Base-by-base conservation (phyloP, 2,888 invertebrate species). In the Drosophila mercatorum region DNA sequence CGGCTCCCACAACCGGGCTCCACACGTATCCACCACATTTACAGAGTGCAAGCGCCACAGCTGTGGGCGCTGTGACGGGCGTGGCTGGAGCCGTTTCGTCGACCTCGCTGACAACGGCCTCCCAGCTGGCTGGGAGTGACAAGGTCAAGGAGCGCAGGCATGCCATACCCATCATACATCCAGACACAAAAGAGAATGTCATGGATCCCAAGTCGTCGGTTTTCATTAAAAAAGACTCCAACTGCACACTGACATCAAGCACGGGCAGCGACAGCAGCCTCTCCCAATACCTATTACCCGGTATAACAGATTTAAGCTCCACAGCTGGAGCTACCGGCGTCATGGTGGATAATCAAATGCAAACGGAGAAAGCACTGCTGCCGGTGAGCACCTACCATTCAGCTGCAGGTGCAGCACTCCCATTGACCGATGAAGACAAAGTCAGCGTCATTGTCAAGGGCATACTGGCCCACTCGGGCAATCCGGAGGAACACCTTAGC, bases 121-220 rank as follows among this genome's bases (percentile, higher is more conserved):
- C 49, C 12, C 59, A 72, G 22, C 47, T 52, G 52, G 44, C 56
- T 46, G 56, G 51, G 8, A 17, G 46, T 38, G 83, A 85, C 14
- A 88, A 82, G 58, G 66, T 72, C 2, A 88, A 85, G 34, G 78
- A 77, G 58, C 92, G 93, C 22, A 79, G 58, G 34, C 83, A 91
- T 65, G 93, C 92, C n/a, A 87, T 92, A 60, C 92, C 92, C 10
- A 92, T 92, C 5, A 91, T 92, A 55, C 76, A 92, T 83, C 92
- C 92, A 4, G 77, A 83, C 10, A 92, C 92, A n/a, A 74, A 81
- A 6, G 91, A 92, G 73, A 81, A 92, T 65, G 77, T 89, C 5
- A 49, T 92, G 40, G 91, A 92, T 51, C 76, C 81, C 26, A 89
- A 80, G 5, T 81, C 83, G 10, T 80, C 85, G 46, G 76, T 77